Evolutionary conservation across 1,140 invertebrate genomes (phyloP).

Genomic region (Ctenoplectra terminalis): DNA sequence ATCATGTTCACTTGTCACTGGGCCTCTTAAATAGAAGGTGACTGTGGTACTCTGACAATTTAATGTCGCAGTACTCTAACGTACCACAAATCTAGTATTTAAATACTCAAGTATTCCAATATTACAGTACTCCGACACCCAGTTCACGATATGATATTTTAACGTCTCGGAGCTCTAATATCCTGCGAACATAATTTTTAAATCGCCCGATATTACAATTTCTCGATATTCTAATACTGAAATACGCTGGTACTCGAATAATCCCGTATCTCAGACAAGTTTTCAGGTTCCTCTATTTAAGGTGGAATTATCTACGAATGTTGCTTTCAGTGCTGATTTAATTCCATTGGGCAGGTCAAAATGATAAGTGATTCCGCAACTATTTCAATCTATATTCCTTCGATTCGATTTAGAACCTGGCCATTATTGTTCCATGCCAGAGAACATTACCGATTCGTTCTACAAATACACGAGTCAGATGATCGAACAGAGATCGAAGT

Average conservation of each 20-base stretch:
- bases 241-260: not conserved
- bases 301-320: no score
- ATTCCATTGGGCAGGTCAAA: not conserved
- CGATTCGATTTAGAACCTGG: not conserved
- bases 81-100: not conserved
- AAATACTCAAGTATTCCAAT: not conserved
- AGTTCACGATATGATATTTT: no score
- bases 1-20: slow-evolving; percentile 20
- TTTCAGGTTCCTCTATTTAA: no score
- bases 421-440: not conserved
- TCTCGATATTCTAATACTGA: not conserved
- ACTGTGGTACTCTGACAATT: no score
- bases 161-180: no score
- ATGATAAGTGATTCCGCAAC: not conserved
- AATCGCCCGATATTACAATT: not conserved
- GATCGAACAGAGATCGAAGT: slow-evolving; percentile 6
- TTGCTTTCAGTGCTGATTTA: not conserved
- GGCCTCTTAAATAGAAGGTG: not conserved
- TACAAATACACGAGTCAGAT: not conserved
- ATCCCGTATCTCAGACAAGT: no score
- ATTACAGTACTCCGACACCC: no score
- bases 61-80: not conserved
- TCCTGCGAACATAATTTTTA: no score
- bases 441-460: not conserved
- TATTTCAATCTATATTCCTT: not conserved